Evolutionary conservation across 2,113 vertebrate genomes (phyloP), one percentile per base, ranked within the genome.

Genomic region (Neomonachus schauinslandi): DNA sequence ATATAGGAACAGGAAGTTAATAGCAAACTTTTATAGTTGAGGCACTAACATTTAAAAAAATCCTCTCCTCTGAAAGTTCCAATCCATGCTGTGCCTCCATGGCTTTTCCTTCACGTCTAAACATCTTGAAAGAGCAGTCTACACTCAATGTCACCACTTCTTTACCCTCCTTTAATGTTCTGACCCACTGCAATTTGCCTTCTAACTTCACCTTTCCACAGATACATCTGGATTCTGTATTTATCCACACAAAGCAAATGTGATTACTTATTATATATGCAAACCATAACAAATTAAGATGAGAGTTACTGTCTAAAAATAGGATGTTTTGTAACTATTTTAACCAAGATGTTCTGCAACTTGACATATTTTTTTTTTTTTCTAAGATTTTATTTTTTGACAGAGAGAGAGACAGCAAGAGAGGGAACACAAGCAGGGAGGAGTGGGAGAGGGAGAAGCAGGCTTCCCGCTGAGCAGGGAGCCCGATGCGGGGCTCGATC

Each of bases 251-350:
- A 91, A 86, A 85, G 19, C 26, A 89, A 77, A 63, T 55, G 26
- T 63, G 69, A 81, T 39, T 86, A 84, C 28, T 72, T 42, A 42
- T 12, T 77, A 2, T 36, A 71, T 16, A 26, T 77, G 53, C 14
- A 94, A 82, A 59, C 19, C 67, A 42, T 77, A 88, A 92, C 24
- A 67, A 94, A 42, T 96, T 42, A 85, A 97, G 7, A 21, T 36
- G 16, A 86, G 49, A 85, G 24, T 84, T 74, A 46, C 22, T 86
- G 46, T 59, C 26, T 83, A 67, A 69, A 76, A 76, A 65, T 2
- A 89, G 24, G 81, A 59, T 16, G 2, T 95, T 46, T 74, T 61
- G 1, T 84, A 89, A 63, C 49, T 81, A 69, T 96, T 81, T 93
- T 82, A 86, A 49, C 31, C 9, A 82, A 94, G 71, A 89, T 59